A percentile compares a stretch with the other conserved stretches of the same genome.
Conservation (phyloP, 2,113 vertebrate genomes). For the Nansenia antarctica region DNA sequence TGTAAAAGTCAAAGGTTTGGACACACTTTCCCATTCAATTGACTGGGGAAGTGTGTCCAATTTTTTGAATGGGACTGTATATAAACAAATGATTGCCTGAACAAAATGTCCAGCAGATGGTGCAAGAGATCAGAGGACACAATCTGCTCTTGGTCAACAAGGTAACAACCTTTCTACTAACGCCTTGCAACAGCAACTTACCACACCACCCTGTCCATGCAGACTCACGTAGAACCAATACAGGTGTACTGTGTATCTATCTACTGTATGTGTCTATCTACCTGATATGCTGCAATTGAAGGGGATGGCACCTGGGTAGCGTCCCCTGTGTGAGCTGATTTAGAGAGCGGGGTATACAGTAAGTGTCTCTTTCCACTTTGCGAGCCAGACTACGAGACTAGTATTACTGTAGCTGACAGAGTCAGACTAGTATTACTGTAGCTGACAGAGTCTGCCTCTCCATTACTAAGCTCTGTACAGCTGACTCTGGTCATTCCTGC, state of each 20-base stretch:
- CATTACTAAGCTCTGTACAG: background rate
- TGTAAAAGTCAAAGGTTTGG: no score
- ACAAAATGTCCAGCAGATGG: background rate
- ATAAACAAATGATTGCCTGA: no score
- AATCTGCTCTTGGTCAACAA: background rate
- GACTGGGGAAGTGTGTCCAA: no score
- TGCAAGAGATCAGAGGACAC: background rate
- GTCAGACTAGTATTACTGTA: background rate
- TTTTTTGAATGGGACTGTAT: no score
- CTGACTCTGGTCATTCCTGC: background rate
- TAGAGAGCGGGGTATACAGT: background rate
- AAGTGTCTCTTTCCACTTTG: no score
- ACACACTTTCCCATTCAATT: no score
- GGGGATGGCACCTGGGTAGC: background rate
- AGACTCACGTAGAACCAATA: no score
- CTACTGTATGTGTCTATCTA: no score
- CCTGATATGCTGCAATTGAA: background rate
- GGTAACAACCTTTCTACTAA: background rate
- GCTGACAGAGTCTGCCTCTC: background rate
- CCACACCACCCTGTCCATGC: background rate
- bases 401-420: background rate
- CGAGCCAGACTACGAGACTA: background rate
- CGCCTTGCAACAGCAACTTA: background rate
- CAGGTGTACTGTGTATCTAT: no score
- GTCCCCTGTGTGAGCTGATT: background rate